Evolutionary conservation across 2,113 vertebrate genomes (phyloP).

Genomic region (Bos indicus): DNA sequence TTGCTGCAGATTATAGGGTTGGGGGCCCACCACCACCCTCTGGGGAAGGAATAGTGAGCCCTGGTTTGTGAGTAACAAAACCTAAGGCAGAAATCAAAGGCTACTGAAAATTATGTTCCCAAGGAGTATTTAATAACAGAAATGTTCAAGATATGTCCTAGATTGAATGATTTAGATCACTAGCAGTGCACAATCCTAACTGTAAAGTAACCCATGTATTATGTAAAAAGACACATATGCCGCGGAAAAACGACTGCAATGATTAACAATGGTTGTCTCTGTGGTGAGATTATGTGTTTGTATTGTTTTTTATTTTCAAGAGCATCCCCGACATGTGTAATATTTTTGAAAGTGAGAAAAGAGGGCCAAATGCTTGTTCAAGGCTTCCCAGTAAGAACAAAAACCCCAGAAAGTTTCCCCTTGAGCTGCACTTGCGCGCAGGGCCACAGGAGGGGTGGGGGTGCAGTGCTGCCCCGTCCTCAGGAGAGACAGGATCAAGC

Average conservation of each 20-base stretch:
- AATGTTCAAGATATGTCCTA: background rate
- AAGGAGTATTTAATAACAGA: slow-evolving; percentile 35
- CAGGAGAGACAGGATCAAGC: background rate
- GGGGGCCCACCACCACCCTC: background rate
- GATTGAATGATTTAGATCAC: background rate
- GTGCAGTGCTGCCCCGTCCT: fast-evolving
- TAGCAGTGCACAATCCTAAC: background rate
- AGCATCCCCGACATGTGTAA: background rate
- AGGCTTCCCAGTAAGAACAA: background rate
- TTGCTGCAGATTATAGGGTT: background rate
- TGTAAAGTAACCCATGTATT: background rate
- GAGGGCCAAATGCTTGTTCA: background rate
- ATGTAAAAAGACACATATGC: background rate
- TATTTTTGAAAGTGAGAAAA: background rate
- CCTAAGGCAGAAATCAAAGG: background rate
- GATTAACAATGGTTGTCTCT: background rate
- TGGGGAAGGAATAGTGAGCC: background rate
- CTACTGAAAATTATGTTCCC: background rate
- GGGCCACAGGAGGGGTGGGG: background rate
- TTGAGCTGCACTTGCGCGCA: background rate
- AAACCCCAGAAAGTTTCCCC: background rate
- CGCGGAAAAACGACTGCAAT: background rate
- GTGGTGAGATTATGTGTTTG: background rate
- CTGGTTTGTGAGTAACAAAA: background rate
- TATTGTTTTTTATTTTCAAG: background rate